phyloP scores from a whole-genome alignment of 2,797 vertebrate species.

The Nannoperca australis region DNA sequence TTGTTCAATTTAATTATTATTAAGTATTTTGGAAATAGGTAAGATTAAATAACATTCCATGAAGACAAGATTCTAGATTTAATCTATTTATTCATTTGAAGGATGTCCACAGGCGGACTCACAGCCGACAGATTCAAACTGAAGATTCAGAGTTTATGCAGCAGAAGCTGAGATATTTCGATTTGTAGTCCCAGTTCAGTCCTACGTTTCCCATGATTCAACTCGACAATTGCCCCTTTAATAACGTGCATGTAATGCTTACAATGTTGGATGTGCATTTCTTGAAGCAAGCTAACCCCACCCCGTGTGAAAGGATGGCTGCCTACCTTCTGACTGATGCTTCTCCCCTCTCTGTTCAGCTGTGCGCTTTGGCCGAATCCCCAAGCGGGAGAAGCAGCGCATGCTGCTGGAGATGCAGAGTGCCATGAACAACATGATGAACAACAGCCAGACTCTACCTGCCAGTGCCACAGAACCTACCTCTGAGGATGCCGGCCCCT shows the following conservation, averaged over 20 bases:
- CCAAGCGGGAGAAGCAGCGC: slow-evolving; percentile 95
- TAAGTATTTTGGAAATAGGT: not conserved
- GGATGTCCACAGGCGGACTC: too few species aligned
- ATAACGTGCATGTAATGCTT: not conserved
- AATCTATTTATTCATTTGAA: not conserved
- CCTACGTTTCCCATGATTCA: not conserved
- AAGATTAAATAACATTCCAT: too few species aligned
- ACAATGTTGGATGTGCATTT: not conserved
- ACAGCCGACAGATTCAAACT: too few species aligned
- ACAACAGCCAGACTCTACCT: slow-evolving; percentile 82
- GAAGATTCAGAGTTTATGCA: not conserved
- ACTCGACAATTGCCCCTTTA: not conserved
- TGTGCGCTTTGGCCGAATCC: slow-evolving; percentile 97
- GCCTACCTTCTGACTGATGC: not conserved
- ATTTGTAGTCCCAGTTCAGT: not conserved
- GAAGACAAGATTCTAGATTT: not conserved
- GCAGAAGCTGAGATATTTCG: not conserved
- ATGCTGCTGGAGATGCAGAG: slow-evolving; percentile 98
- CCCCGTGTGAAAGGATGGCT: not conserved
- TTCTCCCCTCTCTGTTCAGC: slow-evolving; percentile 75
- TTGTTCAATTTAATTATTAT: not conserved
- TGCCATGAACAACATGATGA: slow-evolving; percentile 98
- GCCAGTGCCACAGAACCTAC: slow-evolving; percentile 35
- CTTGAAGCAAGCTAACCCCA: too few species aligned
- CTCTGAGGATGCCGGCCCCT: slow-evolving; percentile 40